Conservation (phyloP, 2,888 invertebrate species). For the Anoncus sp. region DNA sequence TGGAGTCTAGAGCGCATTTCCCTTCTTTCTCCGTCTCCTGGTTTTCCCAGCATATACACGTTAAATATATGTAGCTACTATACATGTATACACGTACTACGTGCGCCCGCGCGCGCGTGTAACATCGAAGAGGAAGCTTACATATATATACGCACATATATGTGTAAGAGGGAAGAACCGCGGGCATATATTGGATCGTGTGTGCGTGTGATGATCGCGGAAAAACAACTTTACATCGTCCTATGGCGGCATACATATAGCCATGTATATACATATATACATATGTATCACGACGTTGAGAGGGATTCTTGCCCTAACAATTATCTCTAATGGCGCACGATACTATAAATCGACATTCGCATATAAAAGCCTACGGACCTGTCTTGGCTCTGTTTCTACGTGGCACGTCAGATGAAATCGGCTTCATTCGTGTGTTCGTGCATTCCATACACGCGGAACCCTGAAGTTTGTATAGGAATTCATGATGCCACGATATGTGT, state of each 20-base stretch:
- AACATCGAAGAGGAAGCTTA: too few relatives aligned
- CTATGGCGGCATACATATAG: slow-evolving; percentile 56
- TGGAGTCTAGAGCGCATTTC: slow-evolving; percentile 24
- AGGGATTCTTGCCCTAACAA: slow-evolving; percentile 76
- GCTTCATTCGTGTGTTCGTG: slow-evolving; percentile 54
- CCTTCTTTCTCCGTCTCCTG: slow-evolving; percentile 25
- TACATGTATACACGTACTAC: background rate
- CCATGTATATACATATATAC: background rate
- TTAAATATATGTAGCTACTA: slow-evolving; percentile 28
- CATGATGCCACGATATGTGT: too few relatives aligned
- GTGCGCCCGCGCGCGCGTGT: too few relatives aligned
- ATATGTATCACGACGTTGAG: slow-evolving; percentile 30
- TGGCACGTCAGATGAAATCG: slow-evolving; percentile 76
- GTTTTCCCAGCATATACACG: slow-evolving; percentile 42
- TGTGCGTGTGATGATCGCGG: slow-evolving; percentile 64
- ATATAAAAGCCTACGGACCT: slow-evolving; percentile 54
- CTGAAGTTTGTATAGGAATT: background rate
- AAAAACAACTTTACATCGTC: slow-evolving; percentile 77
- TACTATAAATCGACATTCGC: slow-evolving; percentile 82
- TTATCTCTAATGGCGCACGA: slow-evolving; percentile 82
- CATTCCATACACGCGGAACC: slow-evolving; percentile 17
- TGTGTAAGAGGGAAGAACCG: slow-evolving; percentile 47
- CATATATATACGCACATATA: slow-evolving; percentile 4
- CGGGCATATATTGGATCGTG: slow-evolving; percentile 14
- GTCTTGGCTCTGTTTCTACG: slow-evolving; percentile 50